phyloP scores from a whole-genome alignment of 2,888 invertebrate genomes.

The Tetragonisca angustula region DNA sequence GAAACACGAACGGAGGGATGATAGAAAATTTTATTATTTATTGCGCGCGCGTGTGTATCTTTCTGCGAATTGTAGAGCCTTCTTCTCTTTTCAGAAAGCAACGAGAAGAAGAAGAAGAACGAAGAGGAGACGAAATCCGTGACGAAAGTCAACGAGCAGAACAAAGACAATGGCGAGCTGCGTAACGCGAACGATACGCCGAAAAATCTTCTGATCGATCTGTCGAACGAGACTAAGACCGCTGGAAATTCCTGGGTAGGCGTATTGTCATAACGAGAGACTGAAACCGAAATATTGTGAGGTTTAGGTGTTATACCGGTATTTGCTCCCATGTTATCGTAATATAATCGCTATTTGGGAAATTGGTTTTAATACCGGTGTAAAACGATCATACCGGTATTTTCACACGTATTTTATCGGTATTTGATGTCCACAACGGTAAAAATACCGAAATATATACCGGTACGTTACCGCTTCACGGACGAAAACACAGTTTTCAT shows the following conservation, averaged over 20 bases:
- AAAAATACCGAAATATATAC: too few relatives aligned
- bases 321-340: too few relatives aligned
- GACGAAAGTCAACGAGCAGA: conserved; percentile 54
- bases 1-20: neutral
- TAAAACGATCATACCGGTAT: too few relatives aligned
- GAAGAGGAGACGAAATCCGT: conserved; percentile 35
- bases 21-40: neutral
- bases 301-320: too few relatives aligned
- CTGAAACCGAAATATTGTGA: too few relatives aligned
- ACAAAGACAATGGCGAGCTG: conserved; percentile 58
- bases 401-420: too few relatives aligned
- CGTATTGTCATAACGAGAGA: neutral
- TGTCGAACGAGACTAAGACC: conserved; percentile 77
- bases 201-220: conserved; percentile 81
- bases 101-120: conserved; percentile 59
- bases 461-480: too few relatives aligned
- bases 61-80: neutral
- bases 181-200: conserved; percentile 67
- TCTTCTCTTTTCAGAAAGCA: conserved; percentile 53
- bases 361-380: too few relatives aligned
- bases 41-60: too few relatives aligned
- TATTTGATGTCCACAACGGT: too few relatives aligned
- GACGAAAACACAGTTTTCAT: too few relatives aligned
- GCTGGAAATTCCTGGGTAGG: conserved; percentile 80
- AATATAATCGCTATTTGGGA: too few relatives aligned